Evolutionary conservation across 2,888 invertebrate genomes (phyloP), one percentile per base, ranked within the genome.

Genomic region (Melieria crassipennis): DNA sequence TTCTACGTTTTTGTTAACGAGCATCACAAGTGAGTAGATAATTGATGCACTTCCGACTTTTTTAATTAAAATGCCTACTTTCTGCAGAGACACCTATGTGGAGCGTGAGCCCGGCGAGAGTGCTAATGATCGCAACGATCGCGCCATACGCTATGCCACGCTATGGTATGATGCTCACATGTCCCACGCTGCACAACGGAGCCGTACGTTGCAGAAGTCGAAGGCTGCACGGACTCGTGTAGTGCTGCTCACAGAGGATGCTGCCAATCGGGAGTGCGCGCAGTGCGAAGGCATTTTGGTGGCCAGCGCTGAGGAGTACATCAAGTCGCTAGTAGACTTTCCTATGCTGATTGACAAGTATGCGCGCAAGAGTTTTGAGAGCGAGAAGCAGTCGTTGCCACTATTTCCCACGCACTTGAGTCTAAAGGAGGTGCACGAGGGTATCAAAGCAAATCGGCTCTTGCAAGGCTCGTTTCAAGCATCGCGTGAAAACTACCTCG

Each of bases 1-100:
- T 97, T 97, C 87, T 97, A 94, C 87, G 91, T 95, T 3, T 99
- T 99, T 88, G 92, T 95, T 4, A 99, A 99, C 90, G 99, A 99
- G 87, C 97, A 98, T 88, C 97, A 98, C 85, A 93, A 92, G 97
- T 97, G 89, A 89, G 89, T 73, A 0, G 3, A 3, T 47, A 16
- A 50, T 42, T 50, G 7, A 16, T 10, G 43, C 42, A 2, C 42
- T 56, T 16, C 9, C 5, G 3, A 6, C 4, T 7, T 65, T 16
- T 70, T 9, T 58, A 56, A 45, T 11, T 30, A 43, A 64, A 50
- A 62, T 69, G 61, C 69, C 11, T 46, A 52, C 57, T 70, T 70
- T 69, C 75, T 78, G 7, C 62, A 97, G 96, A 81, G 94, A 96
- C 74, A 98, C 98, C 0, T 98, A 95, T 84, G 88, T 95, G 1